Conservation (phyloP, 2,113 vertebrate species). For the Penelope pileata region DNA sequence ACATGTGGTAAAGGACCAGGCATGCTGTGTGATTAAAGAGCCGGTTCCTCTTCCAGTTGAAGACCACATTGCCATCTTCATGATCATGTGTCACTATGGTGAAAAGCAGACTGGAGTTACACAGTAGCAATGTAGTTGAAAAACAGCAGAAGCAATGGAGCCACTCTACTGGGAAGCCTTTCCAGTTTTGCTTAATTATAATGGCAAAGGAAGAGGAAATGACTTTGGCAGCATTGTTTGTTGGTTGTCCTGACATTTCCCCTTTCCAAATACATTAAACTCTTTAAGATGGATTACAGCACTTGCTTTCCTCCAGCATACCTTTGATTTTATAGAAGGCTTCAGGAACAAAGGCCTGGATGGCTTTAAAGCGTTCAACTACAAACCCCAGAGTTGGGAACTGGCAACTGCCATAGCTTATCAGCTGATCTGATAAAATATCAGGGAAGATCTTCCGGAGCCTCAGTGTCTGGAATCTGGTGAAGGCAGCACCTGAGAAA, state of each 20-base stretch:
- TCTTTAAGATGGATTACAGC: neutral
- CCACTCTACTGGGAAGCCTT: neutral
- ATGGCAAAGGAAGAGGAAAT: neutral
- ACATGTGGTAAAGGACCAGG: conserved; percentile 96
- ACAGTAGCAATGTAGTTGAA: neutral
- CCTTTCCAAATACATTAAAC: neutral
- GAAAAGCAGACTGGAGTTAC: neutral
- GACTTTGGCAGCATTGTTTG: neutral
- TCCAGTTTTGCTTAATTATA: neutral
- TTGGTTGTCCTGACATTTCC: neutral
- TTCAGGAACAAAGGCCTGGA: conserved; percentile 97
- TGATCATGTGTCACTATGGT: conserved; percentile 87
- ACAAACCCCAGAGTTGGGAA: conserved; percentile 98
- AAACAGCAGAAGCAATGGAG: neutral
- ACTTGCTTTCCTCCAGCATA: neutral
- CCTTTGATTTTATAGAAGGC: conserved; percentile 96
- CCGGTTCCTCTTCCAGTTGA: conserved; percentile 94
- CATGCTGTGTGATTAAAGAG: conserved; percentile 96
- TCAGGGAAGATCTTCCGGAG: conserved; percentile 92
- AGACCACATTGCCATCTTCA: conserved; percentile 86
- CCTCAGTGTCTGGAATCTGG: conserved; percentile 94
- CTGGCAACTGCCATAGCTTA: conserved; percentile 98
- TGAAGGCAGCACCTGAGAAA: conserved; percentile 95
- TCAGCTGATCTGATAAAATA: conserved; percentile 90
- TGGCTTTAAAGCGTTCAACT: conserved; percentile 98